Evolutionary conservation across 2,797 vertebrate species (phyloP), one percentile per base, ranked within the genome.

Genomic region (Ammospiza maritima): DNA sequence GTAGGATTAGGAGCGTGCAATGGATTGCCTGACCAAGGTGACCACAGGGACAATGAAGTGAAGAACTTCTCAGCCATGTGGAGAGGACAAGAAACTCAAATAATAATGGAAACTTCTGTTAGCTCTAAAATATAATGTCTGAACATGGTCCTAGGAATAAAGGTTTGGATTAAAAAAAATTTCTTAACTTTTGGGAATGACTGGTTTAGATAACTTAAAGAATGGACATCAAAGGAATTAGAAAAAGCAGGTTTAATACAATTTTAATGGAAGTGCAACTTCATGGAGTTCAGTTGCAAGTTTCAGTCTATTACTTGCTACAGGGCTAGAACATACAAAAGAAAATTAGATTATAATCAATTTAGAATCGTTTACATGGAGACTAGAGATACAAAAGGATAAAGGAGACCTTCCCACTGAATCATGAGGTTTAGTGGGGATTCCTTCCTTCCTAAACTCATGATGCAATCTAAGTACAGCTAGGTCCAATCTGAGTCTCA

Each of bases 1-100:
- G 29, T 44, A 88, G 58, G 27, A 64, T 15, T 86, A 71, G 44
- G 70, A 90, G 36, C 6, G 20, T 69, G 48, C 26, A 81, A 32
- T 0, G 0, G 51, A 32, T 38, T 42, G 32, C 27, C 50, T 65
- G 51, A 54, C 36, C 16, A 40, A 75, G 36, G 26, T 1, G 4
- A 53, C 57, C 0, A 1, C 40, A 53, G 61, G 36, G 25, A 70
- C 56, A 89, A 25, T 21, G 26, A 70, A 7, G 0, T 32, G 57
- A 83, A 0, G 5, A 71, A 20, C 29, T 44, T 65, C 61, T 72
- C 16, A 29, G 47, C 12, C 42, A 23, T 5, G 36, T 56, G 62
- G 62, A 67, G n/a, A 77, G 27, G 48, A 73, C 30, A 79, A 64
- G 38, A 65, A 72, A 62, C 15, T 78, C 51, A 61, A 50, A 57